A percentile compares a stretch with the other conserved stretches of the same genome.
Conservation (phyloP, 2,113 vertebrate species). For the Pipra filicauda region DNA sequence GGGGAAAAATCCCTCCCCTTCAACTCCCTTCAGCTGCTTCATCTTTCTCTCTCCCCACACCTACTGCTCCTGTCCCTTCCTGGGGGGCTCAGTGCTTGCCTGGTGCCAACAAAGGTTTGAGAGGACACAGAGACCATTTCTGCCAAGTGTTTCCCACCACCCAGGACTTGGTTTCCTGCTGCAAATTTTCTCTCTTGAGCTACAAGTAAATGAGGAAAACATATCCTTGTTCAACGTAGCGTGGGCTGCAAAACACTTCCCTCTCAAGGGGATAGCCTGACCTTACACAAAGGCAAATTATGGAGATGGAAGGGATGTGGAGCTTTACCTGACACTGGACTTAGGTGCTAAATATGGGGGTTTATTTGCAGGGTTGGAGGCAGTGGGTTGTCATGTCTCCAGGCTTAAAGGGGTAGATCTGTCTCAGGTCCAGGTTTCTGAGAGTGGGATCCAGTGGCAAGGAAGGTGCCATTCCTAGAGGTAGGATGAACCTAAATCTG, state of each 20-base stretch:
- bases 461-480: not conserved
- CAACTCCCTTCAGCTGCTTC: not conserved
- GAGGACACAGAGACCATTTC: not conserved
- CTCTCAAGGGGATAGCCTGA: not conserved
- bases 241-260: not conserved
- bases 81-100: rapidly evolving
- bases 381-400: not conserved
- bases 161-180: not conserved
- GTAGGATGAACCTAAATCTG: not conserved
- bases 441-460: not conserved
- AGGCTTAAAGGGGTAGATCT: not conserved
- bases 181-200: not conserved
- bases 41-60: not conserved
- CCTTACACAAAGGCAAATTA: not conserved
- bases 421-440: not conserved
- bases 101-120: not conserved
- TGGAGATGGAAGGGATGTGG: not conserved
- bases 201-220: not conserved
- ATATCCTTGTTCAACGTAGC: not conserved
- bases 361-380: not conserved
- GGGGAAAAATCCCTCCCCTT: not conserved
- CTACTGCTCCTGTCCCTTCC: not conserved
- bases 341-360: not conserved
- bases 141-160: not conserved
- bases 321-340: not conserved